phyloP scores from a whole-genome alignment of 2,113 vertebrate genomes.

The Steatornis caripensis region DNA sequence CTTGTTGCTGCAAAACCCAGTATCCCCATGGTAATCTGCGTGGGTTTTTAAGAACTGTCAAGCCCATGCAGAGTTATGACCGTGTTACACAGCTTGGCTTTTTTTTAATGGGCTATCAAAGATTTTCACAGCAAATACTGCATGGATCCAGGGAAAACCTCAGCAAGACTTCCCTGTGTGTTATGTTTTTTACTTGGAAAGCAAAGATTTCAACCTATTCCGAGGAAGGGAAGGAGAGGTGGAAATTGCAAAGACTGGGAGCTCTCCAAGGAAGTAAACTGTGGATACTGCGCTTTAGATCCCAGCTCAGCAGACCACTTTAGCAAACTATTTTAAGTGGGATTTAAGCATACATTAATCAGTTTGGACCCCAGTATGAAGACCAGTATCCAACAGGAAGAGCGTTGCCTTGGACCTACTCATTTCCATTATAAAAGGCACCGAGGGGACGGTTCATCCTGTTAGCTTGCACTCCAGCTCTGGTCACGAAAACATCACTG shows the following conservation, averaged over 20 bases:
- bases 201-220: neutral
- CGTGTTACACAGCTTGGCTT: neutral
- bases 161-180: neutral
- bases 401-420: neutral
- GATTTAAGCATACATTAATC: neutral
- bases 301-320: neutral
- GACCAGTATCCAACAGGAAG: neutral
- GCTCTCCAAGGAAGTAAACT: neutral
- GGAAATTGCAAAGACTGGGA: neutral
- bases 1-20: neutral
- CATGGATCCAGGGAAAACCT: neutral
- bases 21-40: neutral
- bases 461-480: neutral
- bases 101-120: neutral
- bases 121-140: neutral
- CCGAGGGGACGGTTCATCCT: neutral
- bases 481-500: neutral
- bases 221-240: neutral
- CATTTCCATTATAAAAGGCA: conserved; percentile 6
- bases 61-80: neutral
- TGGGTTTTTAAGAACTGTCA: neutral
- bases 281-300: neutral
- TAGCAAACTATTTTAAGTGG: neutral
- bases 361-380: neutral
- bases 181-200: neutral